Evolutionary conservation across 2,113 vertebrate species (phyloP), one percentile per base, ranked within the genome.

Genomic region (Scatophagus argus): DNA sequence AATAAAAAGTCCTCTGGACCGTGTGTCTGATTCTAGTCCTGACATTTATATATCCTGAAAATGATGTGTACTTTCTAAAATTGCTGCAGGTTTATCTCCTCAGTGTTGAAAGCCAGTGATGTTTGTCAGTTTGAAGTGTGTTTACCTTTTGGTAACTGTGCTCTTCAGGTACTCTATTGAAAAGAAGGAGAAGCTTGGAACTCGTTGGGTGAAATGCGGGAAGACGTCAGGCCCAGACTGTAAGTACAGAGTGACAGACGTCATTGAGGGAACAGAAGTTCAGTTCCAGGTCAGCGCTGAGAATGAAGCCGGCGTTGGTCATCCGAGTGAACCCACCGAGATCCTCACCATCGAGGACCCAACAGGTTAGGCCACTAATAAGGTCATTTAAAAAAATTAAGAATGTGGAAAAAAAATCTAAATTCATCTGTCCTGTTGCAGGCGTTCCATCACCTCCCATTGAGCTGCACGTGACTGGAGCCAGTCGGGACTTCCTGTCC

Each of bases 141-240:
- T 60, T 65, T 3, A 44, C 21, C 41, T 27, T 16, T 16, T 2
- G 1, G 3, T 51, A 21, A 43, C 41, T 72, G 25, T 4, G 1
- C 9, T 23, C 44, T 70, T 0, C 74, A 99, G 98, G 88, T 99
- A 99, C 19, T 94, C 96, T 43, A 93, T 99, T 86, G 98, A 99
- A 92, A 99, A 99, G 95, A 99, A 99, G 91, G 98, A 99, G 89
- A 99, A 97, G 73, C 90, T 99, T 66, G 98, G 97, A 64, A 99
- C 97, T 39, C 98, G 98, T 34, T 99, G 97, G 98, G 96, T 98
- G 27, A 99, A 99, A 93, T 96, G 97, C 86, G 98, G 95, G 41
- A 99, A 97, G 91, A 99, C 97, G 6, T 85, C 97, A 31, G 98
- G 98, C 69, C 96, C 96, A 21, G 97, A 98, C 14, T 99, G 97